Evolutionary conservation across 2,113 vertebrate genomes (phyloP).

Genomic region (Phalacrocorax aristotelis): DNA sequence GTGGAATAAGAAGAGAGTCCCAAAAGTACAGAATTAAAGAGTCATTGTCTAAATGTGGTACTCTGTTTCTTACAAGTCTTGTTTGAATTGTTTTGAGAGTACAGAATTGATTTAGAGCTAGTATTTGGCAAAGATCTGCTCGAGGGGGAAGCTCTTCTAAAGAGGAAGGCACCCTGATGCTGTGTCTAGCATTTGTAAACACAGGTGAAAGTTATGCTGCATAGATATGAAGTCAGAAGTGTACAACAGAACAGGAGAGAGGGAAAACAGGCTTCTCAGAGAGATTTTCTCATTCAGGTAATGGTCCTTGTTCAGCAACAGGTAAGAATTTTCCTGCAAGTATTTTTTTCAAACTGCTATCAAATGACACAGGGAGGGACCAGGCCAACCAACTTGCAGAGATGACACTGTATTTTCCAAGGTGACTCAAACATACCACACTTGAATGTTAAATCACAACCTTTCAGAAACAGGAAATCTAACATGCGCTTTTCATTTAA

Average conservation of each 20-base stretch:
- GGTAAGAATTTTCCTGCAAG: neutral
- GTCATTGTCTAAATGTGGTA: neutral
- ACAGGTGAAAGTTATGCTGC: neutral
- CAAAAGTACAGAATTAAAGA: neutral
- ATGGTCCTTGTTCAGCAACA: neutral
- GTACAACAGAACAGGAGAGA: neutral
- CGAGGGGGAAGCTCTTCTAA: neutral
- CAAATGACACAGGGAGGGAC: neutral
- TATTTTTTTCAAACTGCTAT: neutral
- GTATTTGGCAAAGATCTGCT: neutral
- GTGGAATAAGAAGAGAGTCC: neutral
- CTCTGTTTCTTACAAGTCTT: neutral
- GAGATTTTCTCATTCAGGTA: neutral
- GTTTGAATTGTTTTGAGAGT: neutral
- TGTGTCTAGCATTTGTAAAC: neutral
- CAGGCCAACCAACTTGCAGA: neutral
- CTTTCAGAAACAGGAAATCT: neutral
- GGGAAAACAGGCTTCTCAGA: neutral
- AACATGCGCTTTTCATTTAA: neutral
- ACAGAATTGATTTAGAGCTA: neutral
- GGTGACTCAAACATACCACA: neutral
- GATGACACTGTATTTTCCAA: neutral
- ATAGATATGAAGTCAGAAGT: neutral
- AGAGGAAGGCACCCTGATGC: neutral
- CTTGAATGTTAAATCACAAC: neutral